Percentiles rank a stretch among this genome's conserved stretches.
phyloP scores from a whole-genome alignment of 1,140 invertebrate genomes.

The Stenopsyche tienmushanensis region DNA sequence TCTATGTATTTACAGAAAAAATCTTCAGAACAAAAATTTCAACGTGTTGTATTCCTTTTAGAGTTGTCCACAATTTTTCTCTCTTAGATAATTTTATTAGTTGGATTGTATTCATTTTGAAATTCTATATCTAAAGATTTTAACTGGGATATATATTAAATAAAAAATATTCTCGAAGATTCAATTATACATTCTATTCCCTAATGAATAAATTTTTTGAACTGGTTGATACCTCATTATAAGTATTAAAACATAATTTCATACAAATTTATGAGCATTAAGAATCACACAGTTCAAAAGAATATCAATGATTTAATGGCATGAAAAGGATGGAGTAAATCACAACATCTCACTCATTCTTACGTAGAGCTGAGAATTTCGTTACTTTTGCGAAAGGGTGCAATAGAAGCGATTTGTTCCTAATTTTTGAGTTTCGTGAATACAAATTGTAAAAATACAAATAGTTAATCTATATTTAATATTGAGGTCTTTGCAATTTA shows the following conservation, averaged over 20 bases:
- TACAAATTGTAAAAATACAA: conserved; percentile 43
- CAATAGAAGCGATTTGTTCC: conserved; percentile 41
- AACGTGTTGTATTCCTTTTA: too few species aligned
- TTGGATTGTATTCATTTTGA: too few species aligned
- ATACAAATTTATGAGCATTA: too few species aligned
- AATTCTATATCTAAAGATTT: too few species aligned
- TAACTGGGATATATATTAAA: too few species aligned
- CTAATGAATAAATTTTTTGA: conserved; percentile 25
- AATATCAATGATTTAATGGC: conserved; percentile 35
- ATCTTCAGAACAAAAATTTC: too few species aligned
- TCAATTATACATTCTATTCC: conserved; percentile 34
- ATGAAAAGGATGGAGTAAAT: conserved; percentile 41
- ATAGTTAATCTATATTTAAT: conserved; percentile 40
- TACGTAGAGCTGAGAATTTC: conserved; percentile 26
- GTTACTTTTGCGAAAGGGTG: conserved; percentile 40
- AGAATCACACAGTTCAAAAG: conserved; percentile 29
- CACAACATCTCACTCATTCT: conserved; percentile 36
- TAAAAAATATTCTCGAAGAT: too few species aligned
- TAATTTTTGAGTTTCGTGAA: conserved; percentile 41
- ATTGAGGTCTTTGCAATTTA: conserved; percentile 31
- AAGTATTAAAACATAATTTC: not conserved
- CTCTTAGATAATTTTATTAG: too few species aligned
- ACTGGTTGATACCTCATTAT: conserved; percentile 12
- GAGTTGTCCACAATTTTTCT: too few species aligned
- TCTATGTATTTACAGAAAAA: conserved; percentile 27